A percentile compares a stretch with the other conserved stretches of the same genome.
Evolutionary conservation across 2,888 invertebrate genomes (phyloP).

Genomic region (Nomada ferruginata): DNA sequence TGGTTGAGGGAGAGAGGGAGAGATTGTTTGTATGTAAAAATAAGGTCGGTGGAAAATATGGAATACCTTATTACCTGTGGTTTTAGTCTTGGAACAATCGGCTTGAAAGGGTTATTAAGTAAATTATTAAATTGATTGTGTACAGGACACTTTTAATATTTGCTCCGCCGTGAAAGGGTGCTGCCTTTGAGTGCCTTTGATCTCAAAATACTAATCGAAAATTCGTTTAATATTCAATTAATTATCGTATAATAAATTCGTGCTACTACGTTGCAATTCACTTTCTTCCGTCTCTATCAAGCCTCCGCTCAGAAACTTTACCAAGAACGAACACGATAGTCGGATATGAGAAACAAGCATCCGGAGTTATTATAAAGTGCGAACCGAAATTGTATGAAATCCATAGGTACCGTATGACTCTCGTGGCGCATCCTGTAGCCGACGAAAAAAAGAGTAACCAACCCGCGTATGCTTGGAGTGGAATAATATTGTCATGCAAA

Average conservation of each 20-base stretch:
- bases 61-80: background rate
- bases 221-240: too few relatives aligned
- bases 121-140: background rate
- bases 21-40: slow-evolving; percentile 7
- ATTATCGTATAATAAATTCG: too few relatives aligned
- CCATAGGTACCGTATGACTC: background rate
- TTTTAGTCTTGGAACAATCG: background rate
- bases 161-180: too few relatives aligned
- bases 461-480: slow-evolving; percentile 72
- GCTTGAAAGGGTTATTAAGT: background rate
- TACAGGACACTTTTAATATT: too few relatives aligned
- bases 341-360: background rate
- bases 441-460: slow-evolving; percentile 66
- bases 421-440: slow-evolving; percentile 55
- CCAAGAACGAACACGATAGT: too few relatives aligned
- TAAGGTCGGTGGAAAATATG: background rate
- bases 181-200: too few relatives aligned
- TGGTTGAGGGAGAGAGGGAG: background rate
- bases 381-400: background rate
- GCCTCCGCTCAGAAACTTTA: too few relatives aligned
- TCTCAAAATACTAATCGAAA: too few relatives aligned
- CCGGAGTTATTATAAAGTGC: background rate
- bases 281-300: too few relatives aligned
- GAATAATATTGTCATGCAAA: slow-evolving; percentile 80
- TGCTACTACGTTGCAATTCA: too few relatives aligned